These are phyloP conservation scores for Melanophora roralis DNA, from an alignment of 2,888 invertebrate species.

Conservation along the genomic window DNA sequence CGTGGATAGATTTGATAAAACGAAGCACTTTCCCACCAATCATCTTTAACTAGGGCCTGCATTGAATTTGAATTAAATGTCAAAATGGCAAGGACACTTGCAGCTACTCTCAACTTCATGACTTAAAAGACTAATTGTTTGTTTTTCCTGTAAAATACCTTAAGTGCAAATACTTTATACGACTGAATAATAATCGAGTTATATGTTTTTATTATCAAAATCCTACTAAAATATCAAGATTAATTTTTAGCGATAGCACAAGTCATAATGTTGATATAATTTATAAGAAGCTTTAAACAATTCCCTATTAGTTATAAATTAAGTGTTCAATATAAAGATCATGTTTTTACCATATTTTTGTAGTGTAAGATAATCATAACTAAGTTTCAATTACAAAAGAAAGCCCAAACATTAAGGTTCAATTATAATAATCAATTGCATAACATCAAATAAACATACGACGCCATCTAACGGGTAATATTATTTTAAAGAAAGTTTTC, in stretches of 20 bases:
- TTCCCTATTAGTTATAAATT: too few species aligned
- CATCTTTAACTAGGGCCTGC: constrained; percentile 65
- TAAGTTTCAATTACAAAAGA: too few species aligned
- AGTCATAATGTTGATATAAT: not conserved
- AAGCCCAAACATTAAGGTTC: too few species aligned
- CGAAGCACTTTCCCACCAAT: constrained; percentile 91
- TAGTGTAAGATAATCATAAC: too few species aligned
- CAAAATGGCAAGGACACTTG: not conserved
- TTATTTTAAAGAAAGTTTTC: too few species aligned
- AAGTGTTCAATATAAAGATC: too few species aligned
- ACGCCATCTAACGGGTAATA: too few species aligned
- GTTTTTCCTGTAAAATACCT: not conserved
- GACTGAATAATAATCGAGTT: not conserved
- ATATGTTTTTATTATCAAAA: not conserved
- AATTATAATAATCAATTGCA: too few species aligned
- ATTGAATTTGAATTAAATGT: not conserved
- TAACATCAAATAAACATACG: too few species aligned
- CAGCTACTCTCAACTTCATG: constrained; percentile 31
- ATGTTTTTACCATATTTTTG: too few species aligned
- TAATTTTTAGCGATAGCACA: not conserved
- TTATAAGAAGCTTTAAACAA: too few species aligned
- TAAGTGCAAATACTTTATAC: not conserved
- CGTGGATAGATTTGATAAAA: constrained; percentile 92
- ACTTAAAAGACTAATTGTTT: constrained; percentile 3
- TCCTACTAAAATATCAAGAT: not conserved